Percentiles rank a stretch among this genome's conserved stretches.
Evolutionary conservation across 2,113 vertebrate genomes (phyloP).

Genomic region (Hymenochirus boettgeri): DNA sequence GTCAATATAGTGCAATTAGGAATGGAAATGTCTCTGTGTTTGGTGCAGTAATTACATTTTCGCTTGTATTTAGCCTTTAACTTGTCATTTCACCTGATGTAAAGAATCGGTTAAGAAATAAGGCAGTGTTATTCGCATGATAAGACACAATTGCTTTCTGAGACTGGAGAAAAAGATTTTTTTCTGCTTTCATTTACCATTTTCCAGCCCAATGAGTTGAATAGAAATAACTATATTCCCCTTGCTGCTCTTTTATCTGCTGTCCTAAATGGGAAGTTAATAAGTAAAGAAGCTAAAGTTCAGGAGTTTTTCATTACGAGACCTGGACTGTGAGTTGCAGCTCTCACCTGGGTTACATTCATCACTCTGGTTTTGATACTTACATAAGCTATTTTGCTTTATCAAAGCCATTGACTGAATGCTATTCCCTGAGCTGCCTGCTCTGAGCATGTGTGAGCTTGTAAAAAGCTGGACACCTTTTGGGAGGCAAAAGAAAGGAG

Average conservation of each 20-base stretch:
- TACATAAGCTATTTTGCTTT: no score
- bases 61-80: slow-evolving; percentile 6
- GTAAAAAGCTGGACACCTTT: no score
- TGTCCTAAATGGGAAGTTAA: neutral
- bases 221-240: neutral
- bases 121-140: slow-evolving; percentile 14
- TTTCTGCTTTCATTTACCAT: slow-evolving; percentile 7
- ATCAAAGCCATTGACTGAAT: no score
- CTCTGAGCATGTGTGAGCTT: no score
- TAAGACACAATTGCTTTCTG: neutral
- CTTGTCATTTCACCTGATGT: slow-evolving; percentile 18
- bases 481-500: no score
- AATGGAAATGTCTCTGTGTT: neutral
- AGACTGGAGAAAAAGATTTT: neutral
- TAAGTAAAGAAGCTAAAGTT: neutral
- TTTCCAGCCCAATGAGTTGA: slow-evolving; percentile 10
- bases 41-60: slow-evolving; percentile 18
- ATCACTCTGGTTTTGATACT: no score
- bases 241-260: neutral
- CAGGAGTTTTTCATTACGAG: no score
- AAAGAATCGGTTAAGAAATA: slow-evolving; percentile 6
- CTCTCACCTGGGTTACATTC: no score
- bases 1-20: slow-evolving; percentile 2
- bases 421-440: no score
- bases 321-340: no score